Evolutionary conservation across 2,797 vertebrate genomes (phyloP).

Genomic region (Odontamblyopus rebecca): DNA sequence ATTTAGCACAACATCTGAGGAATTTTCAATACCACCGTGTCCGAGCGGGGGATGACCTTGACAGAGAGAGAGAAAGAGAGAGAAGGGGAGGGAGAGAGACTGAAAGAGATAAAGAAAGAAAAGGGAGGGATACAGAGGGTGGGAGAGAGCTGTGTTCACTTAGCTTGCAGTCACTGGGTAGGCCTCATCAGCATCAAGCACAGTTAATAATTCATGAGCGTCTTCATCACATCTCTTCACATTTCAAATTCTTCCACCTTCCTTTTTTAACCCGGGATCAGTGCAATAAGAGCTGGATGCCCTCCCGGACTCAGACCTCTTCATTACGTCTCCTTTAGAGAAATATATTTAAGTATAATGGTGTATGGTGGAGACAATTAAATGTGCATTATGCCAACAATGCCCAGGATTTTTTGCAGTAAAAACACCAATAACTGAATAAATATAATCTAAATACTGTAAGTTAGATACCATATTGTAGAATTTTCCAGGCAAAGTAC

Average conservation of each 20-base stretch:
- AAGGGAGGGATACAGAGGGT: conserved; percentile 47
- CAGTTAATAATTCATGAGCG: conserved; percentile 63
- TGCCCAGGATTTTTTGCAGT: no score
- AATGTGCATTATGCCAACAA: neutral
- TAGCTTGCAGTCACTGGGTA: conserved; percentile 53
- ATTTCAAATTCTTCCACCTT: conserved; percentile 27
- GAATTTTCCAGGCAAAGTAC: no score
- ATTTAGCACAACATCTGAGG: conserved; percentile 40
- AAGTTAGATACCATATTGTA: no score
- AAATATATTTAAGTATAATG: neutral
- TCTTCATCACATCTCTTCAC: conserved; percentile 32
- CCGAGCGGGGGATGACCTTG: conserved; percentile 58
- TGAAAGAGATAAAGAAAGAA: conserved; percentile 41
- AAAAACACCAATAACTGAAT: no score
- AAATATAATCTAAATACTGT: no score
- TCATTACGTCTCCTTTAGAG: neutral
- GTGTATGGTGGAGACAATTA: neutral
- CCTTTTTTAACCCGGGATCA: neutral
- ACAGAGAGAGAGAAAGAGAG: conserved; percentile 37
- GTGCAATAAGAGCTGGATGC: conserved; percentile 1
- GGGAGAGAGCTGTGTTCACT: conserved; percentile 61
- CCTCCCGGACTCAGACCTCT: neutral
- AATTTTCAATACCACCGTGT: conserved; percentile 41
- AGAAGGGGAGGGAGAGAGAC: conserved; percentile 42
- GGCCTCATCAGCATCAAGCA: conserved; percentile 60